Conservation (phyloP, 2,888 invertebrate genomes). For the Standfussiana lucernea region DNA sequence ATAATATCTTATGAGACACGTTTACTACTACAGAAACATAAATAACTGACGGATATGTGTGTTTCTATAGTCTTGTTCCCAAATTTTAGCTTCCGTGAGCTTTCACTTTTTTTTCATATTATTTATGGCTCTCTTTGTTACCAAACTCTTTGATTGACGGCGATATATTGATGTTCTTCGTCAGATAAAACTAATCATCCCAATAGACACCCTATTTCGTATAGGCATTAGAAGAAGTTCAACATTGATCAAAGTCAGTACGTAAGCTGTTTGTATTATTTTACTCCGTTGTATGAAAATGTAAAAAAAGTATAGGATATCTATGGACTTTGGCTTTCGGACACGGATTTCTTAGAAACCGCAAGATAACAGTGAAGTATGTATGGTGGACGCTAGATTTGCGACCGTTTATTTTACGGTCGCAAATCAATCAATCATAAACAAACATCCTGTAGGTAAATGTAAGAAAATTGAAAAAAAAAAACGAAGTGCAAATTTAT, state of each 20-base stretch:
- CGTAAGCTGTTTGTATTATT: not conserved
- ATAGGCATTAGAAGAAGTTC: not conserved
- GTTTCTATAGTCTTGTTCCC: constrained; percentile 49
- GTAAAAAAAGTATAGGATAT: not conserved
- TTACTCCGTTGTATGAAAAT: not conserved
- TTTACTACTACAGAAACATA: constrained; percentile 14
- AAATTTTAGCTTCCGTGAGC: constrained; percentile 68
- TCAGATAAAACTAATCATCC: constrained; percentile 29
- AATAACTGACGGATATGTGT: constrained; percentile 2
- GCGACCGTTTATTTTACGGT: not conserved
- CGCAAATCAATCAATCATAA: not conserved
- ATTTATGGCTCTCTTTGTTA: constrained; percentile 60
- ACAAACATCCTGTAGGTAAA: too few species aligned
- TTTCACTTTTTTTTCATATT: constrained; percentile 68
- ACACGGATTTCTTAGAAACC: not conserved
- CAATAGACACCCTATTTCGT: not conserved
- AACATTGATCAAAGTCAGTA: constrained; percentile 10
- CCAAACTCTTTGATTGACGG: constrained; percentile 49
- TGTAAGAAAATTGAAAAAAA: too few species aligned
- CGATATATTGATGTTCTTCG: constrained; percentile 39
- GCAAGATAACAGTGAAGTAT: not conserved
- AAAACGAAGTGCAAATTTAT: not conserved
- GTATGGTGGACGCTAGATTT: too few species aligned
- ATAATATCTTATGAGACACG: not conserved
- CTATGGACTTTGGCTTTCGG: not conserved